These are phyloP conservation scores for Piprites chloris DNA, from an alignment of 2,113 vertebrate species.

Conservation along the genomic window DNA sequence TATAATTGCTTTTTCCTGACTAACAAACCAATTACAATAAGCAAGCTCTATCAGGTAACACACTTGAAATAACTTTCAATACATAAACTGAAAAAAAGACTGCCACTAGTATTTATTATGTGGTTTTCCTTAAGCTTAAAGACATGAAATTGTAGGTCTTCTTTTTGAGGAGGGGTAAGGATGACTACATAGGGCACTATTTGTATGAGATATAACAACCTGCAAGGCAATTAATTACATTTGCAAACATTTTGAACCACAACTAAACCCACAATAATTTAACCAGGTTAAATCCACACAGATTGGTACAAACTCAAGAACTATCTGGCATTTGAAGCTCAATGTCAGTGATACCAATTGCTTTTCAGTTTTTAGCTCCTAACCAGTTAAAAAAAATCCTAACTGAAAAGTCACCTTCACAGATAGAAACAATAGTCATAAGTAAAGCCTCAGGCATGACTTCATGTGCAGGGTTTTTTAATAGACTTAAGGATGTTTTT, in stretches of 20 bases:
- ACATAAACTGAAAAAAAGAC: not conserved
- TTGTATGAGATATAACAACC: not conserved
- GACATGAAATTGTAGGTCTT: rapidly evolving
- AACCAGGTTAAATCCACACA: not conserved
- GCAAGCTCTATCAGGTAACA: rapidly evolving
- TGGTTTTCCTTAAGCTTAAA: not conserved
- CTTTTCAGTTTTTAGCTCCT: not conserved
- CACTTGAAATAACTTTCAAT: rapidly evolving
- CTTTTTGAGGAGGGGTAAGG: rapidly evolving
- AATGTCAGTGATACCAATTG: not conserved
- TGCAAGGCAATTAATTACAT: rapidly evolving
- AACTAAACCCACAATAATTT: rapidly evolving
- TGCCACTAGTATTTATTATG: rapidly evolving
- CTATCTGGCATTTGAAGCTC: not conserved
- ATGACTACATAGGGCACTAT: rapidly evolving
- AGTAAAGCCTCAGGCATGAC: not conserved
- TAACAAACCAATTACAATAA: not conserved
- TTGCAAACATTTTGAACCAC: not conserved
- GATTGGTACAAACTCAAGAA: too few species aligned
- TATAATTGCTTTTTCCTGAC: not conserved
- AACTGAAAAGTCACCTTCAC: not conserved
- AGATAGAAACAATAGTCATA: not conserved
- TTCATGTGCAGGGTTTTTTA: rapidly evolving
- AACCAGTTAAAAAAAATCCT: not conserved
- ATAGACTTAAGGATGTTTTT: too few species aligned